Base-by-base conservation (phyloP, 2,888 invertebrate genomes). In the Philaethria dido region DNA sequence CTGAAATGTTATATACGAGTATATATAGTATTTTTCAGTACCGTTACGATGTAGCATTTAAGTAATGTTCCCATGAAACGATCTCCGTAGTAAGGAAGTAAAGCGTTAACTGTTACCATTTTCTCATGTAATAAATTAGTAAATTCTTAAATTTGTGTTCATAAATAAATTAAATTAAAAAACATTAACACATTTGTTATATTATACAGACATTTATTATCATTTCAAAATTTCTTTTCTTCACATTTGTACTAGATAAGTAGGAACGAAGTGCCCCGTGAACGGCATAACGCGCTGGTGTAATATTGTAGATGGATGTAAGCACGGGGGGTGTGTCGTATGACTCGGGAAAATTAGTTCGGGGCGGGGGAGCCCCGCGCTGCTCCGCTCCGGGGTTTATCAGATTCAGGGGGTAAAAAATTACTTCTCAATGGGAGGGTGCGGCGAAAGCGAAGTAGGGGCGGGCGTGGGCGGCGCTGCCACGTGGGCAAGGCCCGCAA, bases 231-330 rank as follows among this genome's bases (percentile, higher is more conserved):
- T 83, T 86, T 80, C 77, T 80, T 86, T 87, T 86, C 83, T 82
- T 85, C 77, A 78, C 80, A 78, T 76, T 75, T 78, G 78, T 79
- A 82, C 84, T 82, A 86, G 85, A 86, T 87, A 87, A 85, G 85
- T 88, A 85, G 86, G 84, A 88, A 85, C 86, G 86, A 88, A 88
- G 85, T 86, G 85, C 88, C 87, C 88, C 81, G 85, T 86, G 85
- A 89, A 87, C 88, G 89, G 88, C 89, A 92, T 92, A 90, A 91
- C 91, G 89, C 86, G 92, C 86, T 86, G 82, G 85, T 87, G 89
- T 92, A 92, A 92, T 92, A 92, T 92, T 87, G 90, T 90, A 91
- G 92, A 92, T 92, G 91, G 91, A 91, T 92, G 89, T 92, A 92
- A 91, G 89, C 87, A 90, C 85, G 85, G 85, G 90, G 92, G 92